Evolutionary conservation across 2,888 invertebrate genomes (phyloP).

Genomic region (Drosophila dives): DNA sequence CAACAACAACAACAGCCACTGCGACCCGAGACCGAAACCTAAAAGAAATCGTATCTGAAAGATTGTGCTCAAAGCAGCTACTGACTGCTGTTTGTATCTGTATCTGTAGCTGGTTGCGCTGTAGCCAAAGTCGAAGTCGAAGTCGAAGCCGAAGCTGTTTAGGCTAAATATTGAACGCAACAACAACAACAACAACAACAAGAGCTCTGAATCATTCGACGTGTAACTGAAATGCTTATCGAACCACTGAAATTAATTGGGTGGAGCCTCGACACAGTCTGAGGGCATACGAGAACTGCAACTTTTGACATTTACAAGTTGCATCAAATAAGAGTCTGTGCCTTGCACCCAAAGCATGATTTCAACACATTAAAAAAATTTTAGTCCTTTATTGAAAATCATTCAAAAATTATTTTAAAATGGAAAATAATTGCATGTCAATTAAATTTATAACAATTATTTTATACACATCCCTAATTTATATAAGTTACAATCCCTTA

Average conservation of each 20-base stretch:
- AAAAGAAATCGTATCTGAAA: conserved; percentile 78
- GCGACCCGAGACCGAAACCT: conserved; percentile 63
- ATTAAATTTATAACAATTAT: not conserved
- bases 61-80: conserved; percentile 58
- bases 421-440: not conserved
- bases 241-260: conserved; percentile 42
- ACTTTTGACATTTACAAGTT: conserved; percentile 30
- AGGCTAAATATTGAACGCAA: conserved; percentile 51
- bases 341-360: not conserved
- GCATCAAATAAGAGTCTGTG: not conserved
- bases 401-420: not conserved
- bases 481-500: not conserved
- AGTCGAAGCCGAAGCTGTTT: conserved; percentile 38
- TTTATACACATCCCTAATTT: not conserved
- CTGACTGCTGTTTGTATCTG: conserved; percentile 25
- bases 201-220: conserved; percentile 49
- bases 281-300: conserved; percentile 10
- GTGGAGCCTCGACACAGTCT: conserved; percentile 14
- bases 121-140: conserved; percentile 5
- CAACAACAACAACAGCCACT: conserved; percentile 30
- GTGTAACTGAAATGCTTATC: conserved; percentile 37
- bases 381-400: not conserved
- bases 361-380: not conserved
- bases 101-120: conserved; percentile 49
- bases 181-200: conserved; percentile 3